Percentiles rank a stretch among this genome's conserved stretches.
Evolutionary conservation across 2,797 vertebrate species (phyloP).

Genomic region (Oryzias sinensis): DNA sequence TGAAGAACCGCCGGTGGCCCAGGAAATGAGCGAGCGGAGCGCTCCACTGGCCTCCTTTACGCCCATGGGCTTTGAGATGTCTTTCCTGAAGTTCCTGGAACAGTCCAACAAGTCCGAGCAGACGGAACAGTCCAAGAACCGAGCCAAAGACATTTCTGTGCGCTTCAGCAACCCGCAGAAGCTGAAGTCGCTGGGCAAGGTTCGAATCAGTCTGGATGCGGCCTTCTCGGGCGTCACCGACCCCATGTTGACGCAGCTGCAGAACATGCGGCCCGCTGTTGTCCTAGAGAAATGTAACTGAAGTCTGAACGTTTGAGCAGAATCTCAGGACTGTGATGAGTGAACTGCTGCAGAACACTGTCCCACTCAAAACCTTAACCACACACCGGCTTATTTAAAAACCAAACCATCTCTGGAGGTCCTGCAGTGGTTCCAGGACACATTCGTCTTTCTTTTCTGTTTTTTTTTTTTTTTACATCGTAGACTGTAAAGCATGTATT

Average conservation of each 20-base stretch:
- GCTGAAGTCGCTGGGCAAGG: conserved; percentile 81
- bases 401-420: too few species aligned
- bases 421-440: conserved; percentile 4
- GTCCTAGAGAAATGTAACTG: conserved; percentile 75
- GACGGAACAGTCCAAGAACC: conserved; percentile 47
- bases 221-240: conserved; percentile 80
- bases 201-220: conserved; percentile 87
- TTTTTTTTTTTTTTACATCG: conserved; percentile 40
- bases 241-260: conserved; percentile 87
- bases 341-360: conserved; percentile 55
- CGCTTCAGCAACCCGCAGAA: conserved; percentile 87
- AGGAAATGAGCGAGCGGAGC: conserved; percentile 70
- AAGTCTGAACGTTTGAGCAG: conserved; percentile 37
- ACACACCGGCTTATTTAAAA: too few species aligned
- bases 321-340: conserved; percentile 66
- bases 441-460: conserved; percentile 28
- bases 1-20: conserved; percentile 54
- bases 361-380: conserved; percentile 8
- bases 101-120: conserved; percentile 86
- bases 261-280: conserved; percentile 91
- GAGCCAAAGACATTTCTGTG: conserved; percentile 78
- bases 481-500: conserved; percentile 81
- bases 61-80: conserved; percentile 97
- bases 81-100: conserved; percentile 95
- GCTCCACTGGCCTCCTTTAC: conserved; percentile 89